Evolutionary conservation across 2,113 vertebrate species (phyloP).

Genomic region (Hystrix brachyura): DNA sequence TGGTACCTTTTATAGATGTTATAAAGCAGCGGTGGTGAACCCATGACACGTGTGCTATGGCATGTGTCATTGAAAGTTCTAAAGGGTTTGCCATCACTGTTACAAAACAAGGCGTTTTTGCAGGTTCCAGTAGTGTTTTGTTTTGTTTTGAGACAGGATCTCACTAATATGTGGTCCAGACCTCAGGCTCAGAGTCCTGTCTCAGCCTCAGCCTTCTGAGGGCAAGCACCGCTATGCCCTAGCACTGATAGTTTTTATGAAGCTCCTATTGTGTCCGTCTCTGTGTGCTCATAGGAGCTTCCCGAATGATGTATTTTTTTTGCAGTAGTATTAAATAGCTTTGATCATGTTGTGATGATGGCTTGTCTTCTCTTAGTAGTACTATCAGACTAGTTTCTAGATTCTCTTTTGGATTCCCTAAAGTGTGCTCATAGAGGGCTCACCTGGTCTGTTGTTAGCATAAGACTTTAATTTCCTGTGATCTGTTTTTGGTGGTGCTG

Average conservation of each 20-base stretch:
- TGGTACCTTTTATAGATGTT: background rate
- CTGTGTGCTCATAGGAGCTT: background rate
- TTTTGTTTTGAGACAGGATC: background rate
- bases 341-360: background rate
- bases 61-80: background rate
- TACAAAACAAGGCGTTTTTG: background rate
- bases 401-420: background rate
- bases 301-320: background rate
- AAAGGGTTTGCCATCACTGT: background rate
- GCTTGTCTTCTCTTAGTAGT: conserved; percentile 1
- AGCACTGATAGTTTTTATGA: background rate
- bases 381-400: background rate
- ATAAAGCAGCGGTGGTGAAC: background rate
- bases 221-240: background rate
- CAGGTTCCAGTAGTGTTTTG: background rate
- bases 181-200: background rate
- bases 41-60: background rate
- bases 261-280: background rate
- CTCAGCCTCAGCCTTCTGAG: background rate
- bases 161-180: background rate
- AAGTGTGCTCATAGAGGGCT: background rate
- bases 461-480: background rate
- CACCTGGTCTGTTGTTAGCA: background rate
- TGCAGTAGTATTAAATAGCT: background rate
- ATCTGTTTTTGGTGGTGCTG: background rate